Evolutionary conservation across 2,888 invertebrate species (phyloP).

Genomic region (Pandemis cinnamomeana): DNA sequence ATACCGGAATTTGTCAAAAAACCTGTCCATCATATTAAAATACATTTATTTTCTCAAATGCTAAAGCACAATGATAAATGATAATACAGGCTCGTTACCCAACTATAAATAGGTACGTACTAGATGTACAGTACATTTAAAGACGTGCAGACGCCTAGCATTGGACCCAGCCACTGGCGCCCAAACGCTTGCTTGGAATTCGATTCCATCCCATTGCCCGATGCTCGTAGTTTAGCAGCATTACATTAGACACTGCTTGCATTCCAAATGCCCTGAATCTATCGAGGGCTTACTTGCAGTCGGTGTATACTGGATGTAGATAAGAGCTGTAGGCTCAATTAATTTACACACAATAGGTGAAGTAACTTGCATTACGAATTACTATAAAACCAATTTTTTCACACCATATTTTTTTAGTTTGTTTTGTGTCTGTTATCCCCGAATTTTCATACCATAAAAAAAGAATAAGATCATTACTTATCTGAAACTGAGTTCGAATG

Average conservation of each 20-base stretch:
- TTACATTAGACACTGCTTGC: constrained; percentile 76
- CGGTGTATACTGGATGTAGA: background rate
- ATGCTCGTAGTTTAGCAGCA: constrained; percentile 70
- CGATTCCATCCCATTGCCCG: constrained; percentile 66
- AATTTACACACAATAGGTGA: background rate
- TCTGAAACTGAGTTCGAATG: too few relatives aligned
- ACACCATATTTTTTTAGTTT: too few relatives aligned
- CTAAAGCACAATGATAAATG: background rate
- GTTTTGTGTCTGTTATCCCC: too few relatives aligned
- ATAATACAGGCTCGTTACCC: background rate
- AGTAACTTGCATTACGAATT: background rate
- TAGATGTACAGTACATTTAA: constrained; percentile 45
- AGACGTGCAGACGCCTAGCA: constrained; percentile 43
- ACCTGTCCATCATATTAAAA: too few relatives aligned
- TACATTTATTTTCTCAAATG: too few relatives aligned
- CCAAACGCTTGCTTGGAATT: constrained; percentile 77
- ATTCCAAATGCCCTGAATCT: constrained; percentile 63
- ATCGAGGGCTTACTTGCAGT: constrained; percentile 27
- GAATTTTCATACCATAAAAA: too few relatives aligned
- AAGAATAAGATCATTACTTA: too few relatives aligned
- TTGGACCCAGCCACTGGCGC: constrained; percentile 54
- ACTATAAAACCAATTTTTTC: background rate
- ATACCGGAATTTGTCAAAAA: too few relatives aligned
- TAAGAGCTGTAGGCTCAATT: background rate
- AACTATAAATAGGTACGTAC: constrained; percentile 3